These are phyloP conservation scores for Salvelinus namaycush DNA, from an alignment of 2,113 vertebrate species.

Conservation along the genomic window DNA sequence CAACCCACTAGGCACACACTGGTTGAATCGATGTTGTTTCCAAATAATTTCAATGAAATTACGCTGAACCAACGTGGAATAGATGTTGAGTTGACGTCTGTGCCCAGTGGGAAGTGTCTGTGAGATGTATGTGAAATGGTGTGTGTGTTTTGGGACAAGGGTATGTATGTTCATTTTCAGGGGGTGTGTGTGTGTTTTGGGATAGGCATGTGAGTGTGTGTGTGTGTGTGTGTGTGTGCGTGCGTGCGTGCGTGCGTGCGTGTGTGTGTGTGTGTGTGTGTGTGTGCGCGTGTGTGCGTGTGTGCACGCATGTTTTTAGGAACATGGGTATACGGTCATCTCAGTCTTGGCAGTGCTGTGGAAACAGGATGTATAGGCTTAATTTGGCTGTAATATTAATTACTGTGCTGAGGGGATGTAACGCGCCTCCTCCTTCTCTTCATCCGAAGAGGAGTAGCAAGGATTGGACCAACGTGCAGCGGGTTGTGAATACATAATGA, in stretches of 20 bases:
- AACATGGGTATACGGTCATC: neutral
- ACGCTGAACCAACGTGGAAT: too few species aligned
- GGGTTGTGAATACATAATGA: too few species aligned
- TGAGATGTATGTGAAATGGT: neutral
- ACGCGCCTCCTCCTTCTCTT: too few species aligned
- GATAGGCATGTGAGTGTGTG: neutral
- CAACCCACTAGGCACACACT: neutral
- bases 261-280: neutral
- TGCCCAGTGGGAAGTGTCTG: too few species aligned
- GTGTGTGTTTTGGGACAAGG: neutral
- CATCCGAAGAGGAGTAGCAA: too few species aligned
- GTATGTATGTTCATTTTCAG: neutral
- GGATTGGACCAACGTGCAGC: too few species aligned
- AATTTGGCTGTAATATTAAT: slow-evolving; percentile 12
- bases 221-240: neutral
- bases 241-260: neutral
- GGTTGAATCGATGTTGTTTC: too few species aligned
- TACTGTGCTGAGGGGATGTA: neutral
- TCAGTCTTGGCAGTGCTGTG: neutral
- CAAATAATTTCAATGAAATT: too few species aligned
- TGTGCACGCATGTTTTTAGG: neutral
- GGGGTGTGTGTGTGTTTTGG: slow-evolving; percentile 1
- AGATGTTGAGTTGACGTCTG: too few species aligned
- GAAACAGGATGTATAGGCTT: neutral
- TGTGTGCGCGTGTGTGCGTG: neutral